Percentiles rank a stretch among this genome's conserved stretches.
These are phyloP conservation scores for Aythya baeri DNA, from an alignment of 2,113 vertebrate species.

Conservation along the genomic window DNA sequence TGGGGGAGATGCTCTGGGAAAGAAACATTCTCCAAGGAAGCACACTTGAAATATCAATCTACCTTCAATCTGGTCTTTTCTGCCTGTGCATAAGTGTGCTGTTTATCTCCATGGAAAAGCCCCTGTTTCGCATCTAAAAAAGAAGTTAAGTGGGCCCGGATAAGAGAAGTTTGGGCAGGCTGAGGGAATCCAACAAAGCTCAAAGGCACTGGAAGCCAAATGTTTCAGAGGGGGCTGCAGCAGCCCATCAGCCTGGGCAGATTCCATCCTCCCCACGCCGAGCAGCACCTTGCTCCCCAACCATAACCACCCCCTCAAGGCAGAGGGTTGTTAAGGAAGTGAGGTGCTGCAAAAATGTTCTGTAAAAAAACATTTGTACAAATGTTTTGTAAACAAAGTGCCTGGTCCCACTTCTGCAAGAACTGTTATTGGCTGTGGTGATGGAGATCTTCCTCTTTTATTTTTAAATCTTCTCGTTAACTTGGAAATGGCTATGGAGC, in stretches of 20 bases:
- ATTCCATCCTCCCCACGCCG: not conserved
- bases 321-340: no score
- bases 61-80: not conserved
- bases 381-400: no score
- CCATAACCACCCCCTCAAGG: no score
- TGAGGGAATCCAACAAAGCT: not conserved
- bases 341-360: no score
- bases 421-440: fast-evolving
- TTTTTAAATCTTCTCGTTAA: not conserved
- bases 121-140: not conserved
- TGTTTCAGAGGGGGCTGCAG: not conserved
- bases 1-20: not conserved
- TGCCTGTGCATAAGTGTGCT: fast-evolving
- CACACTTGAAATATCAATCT: no score
- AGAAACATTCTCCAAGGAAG: not conserved
- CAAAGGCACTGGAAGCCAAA: no score
- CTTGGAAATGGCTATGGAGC: not conserved
- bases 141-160: not conserved
- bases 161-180: not conserved
- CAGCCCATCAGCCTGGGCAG: no score
- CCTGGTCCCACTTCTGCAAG: not conserved
- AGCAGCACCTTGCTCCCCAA: not conserved
- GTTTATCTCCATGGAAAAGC: not conserved
- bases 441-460: not conserved
- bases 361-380: no score